A percentile compares a stretch with the other conserved stretches of the same genome.
phyloP scores from a whole-genome alignment of 1,140 invertebrate species.

The Drosophila nigromelanica region DNA sequence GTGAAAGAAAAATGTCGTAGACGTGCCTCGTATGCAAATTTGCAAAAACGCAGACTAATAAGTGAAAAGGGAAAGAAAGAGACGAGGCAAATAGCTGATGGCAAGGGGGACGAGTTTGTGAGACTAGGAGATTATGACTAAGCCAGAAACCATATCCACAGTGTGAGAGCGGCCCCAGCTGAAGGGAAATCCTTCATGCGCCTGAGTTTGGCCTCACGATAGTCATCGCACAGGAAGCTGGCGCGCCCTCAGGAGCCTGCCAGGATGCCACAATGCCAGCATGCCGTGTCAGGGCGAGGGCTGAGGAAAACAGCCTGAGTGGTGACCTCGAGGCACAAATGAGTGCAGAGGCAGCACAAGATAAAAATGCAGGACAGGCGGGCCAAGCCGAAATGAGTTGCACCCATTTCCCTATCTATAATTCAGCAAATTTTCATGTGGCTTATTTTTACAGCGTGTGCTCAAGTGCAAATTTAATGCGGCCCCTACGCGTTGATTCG shows the following conservation, averaged over 20 bases:
- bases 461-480: slow-evolving; percentile 27
- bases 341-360: slow-evolving; percentile 16
- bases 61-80: slow-evolving; percentile 49
- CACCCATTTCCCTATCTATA: not conserved
- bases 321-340: slow-evolving; percentile 43
- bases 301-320: not conserved
- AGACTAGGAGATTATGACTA: slow-evolving; percentile 34
- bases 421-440: slow-evolving; percentile 9
- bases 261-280: not conserved
- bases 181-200: slow-evolving; percentile 49
- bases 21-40: slow-evolving; percentile 82
- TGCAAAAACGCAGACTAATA: slow-evolving; percentile 78
- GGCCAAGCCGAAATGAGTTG: slow-evolving; percentile 33
- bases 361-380: slow-evolving; percentile 22
- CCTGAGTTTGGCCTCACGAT: slow-evolving; percentile 29
- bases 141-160: slow-evolving; percentile 23
- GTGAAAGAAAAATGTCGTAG: slow-evolving; percentile 71
- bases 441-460: not conserved
- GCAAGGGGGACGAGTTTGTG: not conserved
- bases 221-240: slow-evolving; percentile 34
- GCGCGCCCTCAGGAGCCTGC: slow-evolving; percentile 9
- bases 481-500: no score
- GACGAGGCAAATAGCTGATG: slow-evolving; percentile 8
- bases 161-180: slow-evolving; percentile 9
- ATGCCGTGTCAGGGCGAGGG: not conserved